These are phyloP conservation scores for Sericinus montela DNA, from an alignment of 2,888 invertebrate species.

Conservation along the genomic window DNA sequence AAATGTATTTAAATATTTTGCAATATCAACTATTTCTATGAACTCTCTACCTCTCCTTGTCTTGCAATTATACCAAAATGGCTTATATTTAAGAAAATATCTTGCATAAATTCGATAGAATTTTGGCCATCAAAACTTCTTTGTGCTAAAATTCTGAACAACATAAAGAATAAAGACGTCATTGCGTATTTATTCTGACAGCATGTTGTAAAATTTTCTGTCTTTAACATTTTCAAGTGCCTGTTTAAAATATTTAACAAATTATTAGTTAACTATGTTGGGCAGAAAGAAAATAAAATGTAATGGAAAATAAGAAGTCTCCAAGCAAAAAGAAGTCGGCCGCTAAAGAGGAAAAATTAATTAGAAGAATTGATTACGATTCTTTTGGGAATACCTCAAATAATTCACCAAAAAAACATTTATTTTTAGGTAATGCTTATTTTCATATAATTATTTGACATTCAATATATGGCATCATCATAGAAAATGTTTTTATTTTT, in stretches of 20 bases:
- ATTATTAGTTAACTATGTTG: slow-evolving; percentile 52
- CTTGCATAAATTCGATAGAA: too few relatives aligned
- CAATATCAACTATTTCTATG: too few relatives aligned
- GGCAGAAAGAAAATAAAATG: slow-evolving; percentile 66
- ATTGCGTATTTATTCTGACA: slow-evolving; percentile 39
- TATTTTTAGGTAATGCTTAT: slow-evolving; percentile 40
- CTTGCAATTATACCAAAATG: too few relatives aligned
- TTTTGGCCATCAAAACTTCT: slow-evolving; percentile 4
- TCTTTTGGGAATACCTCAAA: slow-evolving; percentile 34
- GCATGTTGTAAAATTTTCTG: slow-evolving; percentile 45
- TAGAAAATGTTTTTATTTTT: slow-evolving; percentile 2
- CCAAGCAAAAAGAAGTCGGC: slow-evolving; percentile 62
- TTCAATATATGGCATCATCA: neutral
- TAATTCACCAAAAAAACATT: slow-evolving; percentile 40
- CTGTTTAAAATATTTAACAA: neutral
- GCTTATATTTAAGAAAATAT: too few relatives aligned
- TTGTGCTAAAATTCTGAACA: slow-evolving; percentile 7
- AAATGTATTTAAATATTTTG: neutral
- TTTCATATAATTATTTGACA: neutral
- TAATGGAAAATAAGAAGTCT: slow-evolving; percentile 72
- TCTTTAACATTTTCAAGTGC: slow-evolving; percentile 7
- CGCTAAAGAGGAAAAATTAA: slow-evolving; percentile 60
- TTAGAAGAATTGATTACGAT: slow-evolving; percentile 55
- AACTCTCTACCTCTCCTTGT: too few relatives aligned
- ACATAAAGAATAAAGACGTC: slow-evolving; percentile 30